Percentiles rank a stretch among this genome's conserved stretches.
Conservation (phyloP, 1,140 invertebrate genomes). For the Ectropis grisescens region DNA sequence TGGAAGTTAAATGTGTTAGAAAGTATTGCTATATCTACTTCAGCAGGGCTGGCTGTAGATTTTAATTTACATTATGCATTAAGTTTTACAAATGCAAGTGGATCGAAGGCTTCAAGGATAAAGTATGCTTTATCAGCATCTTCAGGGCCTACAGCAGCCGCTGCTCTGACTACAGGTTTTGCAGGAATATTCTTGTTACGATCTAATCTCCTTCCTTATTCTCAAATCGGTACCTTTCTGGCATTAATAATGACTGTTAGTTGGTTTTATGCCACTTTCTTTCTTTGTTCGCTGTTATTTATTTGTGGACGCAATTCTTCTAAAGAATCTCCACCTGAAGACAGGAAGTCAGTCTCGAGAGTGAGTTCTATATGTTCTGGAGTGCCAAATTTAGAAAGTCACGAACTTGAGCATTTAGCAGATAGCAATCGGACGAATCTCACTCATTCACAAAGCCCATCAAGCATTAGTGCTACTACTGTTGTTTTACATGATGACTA, state of each 20-base stretch:
- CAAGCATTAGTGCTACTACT: slow-evolving; percentile 50
- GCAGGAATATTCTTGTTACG: slow-evolving; percentile 93
- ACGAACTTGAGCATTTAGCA: slow-evolving; percentile 58
- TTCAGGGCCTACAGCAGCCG: slow-evolving; percentile 91
- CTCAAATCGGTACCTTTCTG: slow-evolving; percentile 94
- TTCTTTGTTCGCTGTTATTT: slow-evolving; percentile 88
- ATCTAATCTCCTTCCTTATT: slow-evolving; percentile 91
- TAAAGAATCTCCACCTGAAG: slow-evolving; percentile 34
- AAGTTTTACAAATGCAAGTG: slow-evolving; percentile 78
- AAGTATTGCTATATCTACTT: slow-evolving; percentile 93
- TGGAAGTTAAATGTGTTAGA: slow-evolving; percentile 98
- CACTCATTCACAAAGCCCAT: slow-evolving; percentile 53
- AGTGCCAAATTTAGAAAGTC: slow-evolving; percentile 56
- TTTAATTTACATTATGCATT: slow-evolving; percentile 96
- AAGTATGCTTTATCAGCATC: slow-evolving; percentile 83
- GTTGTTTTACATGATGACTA: slow-evolving; percentile 56
- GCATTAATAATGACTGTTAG: slow-evolving; percentile 90
- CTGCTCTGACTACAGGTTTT: slow-evolving; percentile 90
- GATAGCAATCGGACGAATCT: slow-evolving; percentile 61
- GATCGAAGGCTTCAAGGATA: slow-evolving; percentile 68
- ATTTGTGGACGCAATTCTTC: slow-evolving; percentile 68
- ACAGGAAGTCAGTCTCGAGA: slow-evolving; percentile 46
- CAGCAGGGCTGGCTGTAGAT: slow-evolving; percentile 97
- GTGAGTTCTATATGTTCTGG: slow-evolving; percentile 59
- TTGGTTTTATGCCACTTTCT: slow-evolving; percentile 95